Percentiles rank a stretch among this genome's conserved stretches.
These are phyloP conservation scores for Bradysia coprophila DNA, from an alignment of 1,140 invertebrate genomes.

Conservation along the genomic window DNA sequence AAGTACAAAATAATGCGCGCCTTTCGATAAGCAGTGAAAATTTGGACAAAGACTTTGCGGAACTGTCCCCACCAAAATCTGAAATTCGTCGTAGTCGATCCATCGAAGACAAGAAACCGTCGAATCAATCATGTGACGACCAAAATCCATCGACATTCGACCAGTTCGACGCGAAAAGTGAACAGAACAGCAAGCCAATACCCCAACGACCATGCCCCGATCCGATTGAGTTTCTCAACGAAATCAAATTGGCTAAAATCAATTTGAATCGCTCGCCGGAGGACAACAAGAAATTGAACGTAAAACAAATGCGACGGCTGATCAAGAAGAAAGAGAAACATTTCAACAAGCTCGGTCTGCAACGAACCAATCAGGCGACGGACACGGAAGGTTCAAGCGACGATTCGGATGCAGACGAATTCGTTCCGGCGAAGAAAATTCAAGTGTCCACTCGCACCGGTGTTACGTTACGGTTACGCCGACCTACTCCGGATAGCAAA, in stretches of 20 bases:
- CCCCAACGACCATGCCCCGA: constrained; percentile 12
- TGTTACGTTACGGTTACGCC: constrained; percentile 14
- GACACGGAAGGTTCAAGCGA: constrained; percentile 13
- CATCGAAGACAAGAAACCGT: constrained; percentile 7
- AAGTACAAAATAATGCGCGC: constrained; percentile 31
- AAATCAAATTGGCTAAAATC: constrained; percentile 15
- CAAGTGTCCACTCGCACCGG: constrained; percentile 19
- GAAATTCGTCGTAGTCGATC: background rate
- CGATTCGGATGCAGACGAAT: constrained; percentile 21
- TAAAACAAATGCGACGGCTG: constrained; percentile 19
- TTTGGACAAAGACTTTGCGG: constrained; percentile 14
- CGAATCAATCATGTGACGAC: constrained; percentile 15
- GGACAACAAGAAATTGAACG: constrained; percentile 18
- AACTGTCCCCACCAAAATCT: constrained; percentile 16
- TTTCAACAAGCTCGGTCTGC: constrained; percentile 29
- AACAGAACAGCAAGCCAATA: constrained; percentile 12
- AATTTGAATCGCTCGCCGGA: constrained; percentile 18
- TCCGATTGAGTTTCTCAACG: constrained; percentile 16
- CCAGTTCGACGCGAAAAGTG: constrained; percentile 11
- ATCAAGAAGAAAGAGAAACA: constrained; percentile 33
- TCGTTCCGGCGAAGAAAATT: constrained; percentile 17
- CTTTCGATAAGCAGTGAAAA: constrained; percentile 20
- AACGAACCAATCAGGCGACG: constrained; percentile 10
- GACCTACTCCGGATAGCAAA: background rate
- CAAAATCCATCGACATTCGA: constrained; percentile 4